These are phyloP conservation scores for Tauraco hartlaubi DNA, from an alignment of 2,797 vertebrate genomes.

Conservation along the genomic window DNA sequence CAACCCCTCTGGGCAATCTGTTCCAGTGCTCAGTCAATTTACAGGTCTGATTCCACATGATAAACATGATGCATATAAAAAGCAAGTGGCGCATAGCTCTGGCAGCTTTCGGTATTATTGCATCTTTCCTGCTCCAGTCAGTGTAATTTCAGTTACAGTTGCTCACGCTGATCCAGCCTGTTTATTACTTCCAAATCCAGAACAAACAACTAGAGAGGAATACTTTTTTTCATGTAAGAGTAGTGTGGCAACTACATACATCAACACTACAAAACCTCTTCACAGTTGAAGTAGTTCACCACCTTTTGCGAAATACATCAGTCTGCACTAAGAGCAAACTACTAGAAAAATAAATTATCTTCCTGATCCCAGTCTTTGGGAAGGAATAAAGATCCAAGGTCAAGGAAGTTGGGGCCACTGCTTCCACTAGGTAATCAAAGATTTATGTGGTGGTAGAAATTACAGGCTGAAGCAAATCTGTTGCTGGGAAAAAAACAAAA, in stretches of 20 bases:
- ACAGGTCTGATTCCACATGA: not conserved
- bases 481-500: not conserved
- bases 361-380: not conserved
- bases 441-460: not conserved
- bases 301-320: not conserved
- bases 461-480: not conserved
- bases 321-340: not conserved
- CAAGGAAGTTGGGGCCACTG: not conserved
- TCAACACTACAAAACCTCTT: not conserved
- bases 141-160: not conserved
- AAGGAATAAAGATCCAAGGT: not conserved
- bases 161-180: not conserved
- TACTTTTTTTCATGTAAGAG: not conserved
- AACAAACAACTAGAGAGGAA: not conserved
- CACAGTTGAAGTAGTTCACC: not conserved
- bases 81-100: not conserved
- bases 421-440: not conserved
- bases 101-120: not conserved
- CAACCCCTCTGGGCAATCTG: not conserved
- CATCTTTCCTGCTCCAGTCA: not conserved
- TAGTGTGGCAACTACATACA: not conserved
- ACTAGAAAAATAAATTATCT: not conserved
- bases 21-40: not conserved
- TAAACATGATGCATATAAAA: not conserved
- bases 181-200: conserved; percentile 6